Evolutionary conservation across 2,888 invertebrate genomes (phyloP), one percentile per base, ranked within the genome.

Genomic region (Petrophora chlorosata): DNA sequence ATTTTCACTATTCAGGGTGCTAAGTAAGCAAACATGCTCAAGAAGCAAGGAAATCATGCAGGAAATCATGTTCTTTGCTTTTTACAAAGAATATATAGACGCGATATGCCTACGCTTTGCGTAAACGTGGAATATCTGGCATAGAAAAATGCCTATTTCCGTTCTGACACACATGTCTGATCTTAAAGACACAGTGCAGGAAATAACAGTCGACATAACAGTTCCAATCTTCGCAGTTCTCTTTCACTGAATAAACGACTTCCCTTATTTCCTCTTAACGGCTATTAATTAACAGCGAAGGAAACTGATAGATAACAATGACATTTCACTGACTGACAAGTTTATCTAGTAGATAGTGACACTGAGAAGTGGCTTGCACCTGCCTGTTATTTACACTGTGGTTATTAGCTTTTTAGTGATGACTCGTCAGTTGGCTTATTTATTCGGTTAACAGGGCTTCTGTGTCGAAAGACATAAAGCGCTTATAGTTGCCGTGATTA

Each of bases 281-380:
- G 10, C 19, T 7, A 28, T 34, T 39, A 32, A 35, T 35, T 9
- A 47, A 26, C 26, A 34, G 10, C 17, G 23, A 19, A 36, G 36
- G 42, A 38, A 36, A 12, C 26, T 42, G 26, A 29, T 8, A 48
- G 36, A 36, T 48, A 48, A 17, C 40, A 9, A 17, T 22, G 12
- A 48, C 48, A 17, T 25, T 25, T 35, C 25, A 9, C 15, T 32
- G 29, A 30, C 23, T 28, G 30, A 30, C 25, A 35, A 25, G 30
- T 42, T 41, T 41, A 41, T 41, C 47, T 30, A 1, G 35, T 16
- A 12, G 26, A 40, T 28, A 38, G 10, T 36, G 36, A 25, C 14
- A 32, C 13, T 32, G 25, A 39, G 8, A 23, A 8, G 15, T 25
- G 8, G n/a, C 16, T 32, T 36, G 26, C 42, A 48, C 41, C 48